phyloP scores from a whole-genome alignment of 2,888 invertebrate genomes.

The Volucella inanis region DNA sequence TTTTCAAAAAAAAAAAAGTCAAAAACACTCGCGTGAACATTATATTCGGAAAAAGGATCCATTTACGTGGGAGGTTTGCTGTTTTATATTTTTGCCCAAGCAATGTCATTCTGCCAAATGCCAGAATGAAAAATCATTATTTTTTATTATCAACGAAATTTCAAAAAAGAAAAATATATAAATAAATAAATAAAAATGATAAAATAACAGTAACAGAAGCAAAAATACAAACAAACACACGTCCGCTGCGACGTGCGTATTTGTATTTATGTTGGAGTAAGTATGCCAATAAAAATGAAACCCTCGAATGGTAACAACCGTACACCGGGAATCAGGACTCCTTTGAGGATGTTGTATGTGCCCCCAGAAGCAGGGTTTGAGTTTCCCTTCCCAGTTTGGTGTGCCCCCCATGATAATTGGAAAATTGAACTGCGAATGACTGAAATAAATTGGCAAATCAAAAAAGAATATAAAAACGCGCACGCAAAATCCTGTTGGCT shows the following conservation, averaged over 20 bases:
- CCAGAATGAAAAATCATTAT: conserved; percentile 60
- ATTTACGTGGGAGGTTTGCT: conserved; percentile 1
- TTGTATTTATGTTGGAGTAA: conserved; percentile 15
- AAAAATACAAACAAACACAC: background rate
- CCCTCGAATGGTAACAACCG: conserved; percentile 4
- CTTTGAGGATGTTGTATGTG: conserved; percentile 32
- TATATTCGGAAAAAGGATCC: conserved; percentile 8
- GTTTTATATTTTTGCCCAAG: conserved; percentile 2
- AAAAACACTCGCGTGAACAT: background rate
- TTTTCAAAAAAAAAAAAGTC: conserved; percentile 6
- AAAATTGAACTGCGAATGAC: conserved; percentile 63
- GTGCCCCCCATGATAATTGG: conserved; percentile 52
- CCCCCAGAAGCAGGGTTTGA: background rate
- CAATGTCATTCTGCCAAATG: conserved; percentile 55
- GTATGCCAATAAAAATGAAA: conserved; percentile 52
- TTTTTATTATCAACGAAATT: conserved; percentile 52
- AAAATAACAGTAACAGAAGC: background rate
- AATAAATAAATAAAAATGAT: background rate
- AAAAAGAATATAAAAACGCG: conserved; percentile 45
- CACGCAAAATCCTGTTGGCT: conserved; percentile 4
- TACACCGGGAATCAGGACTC: conserved; percentile 19
- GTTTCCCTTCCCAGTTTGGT: background rate
- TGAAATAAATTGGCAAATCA: conserved; percentile 68
- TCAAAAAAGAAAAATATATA: conserved; percentile 9
- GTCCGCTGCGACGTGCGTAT: background rate